phyloP scores from a whole-genome alignment of 2,113 vertebrate genomes.

The Callipepla squamata region DNA sequence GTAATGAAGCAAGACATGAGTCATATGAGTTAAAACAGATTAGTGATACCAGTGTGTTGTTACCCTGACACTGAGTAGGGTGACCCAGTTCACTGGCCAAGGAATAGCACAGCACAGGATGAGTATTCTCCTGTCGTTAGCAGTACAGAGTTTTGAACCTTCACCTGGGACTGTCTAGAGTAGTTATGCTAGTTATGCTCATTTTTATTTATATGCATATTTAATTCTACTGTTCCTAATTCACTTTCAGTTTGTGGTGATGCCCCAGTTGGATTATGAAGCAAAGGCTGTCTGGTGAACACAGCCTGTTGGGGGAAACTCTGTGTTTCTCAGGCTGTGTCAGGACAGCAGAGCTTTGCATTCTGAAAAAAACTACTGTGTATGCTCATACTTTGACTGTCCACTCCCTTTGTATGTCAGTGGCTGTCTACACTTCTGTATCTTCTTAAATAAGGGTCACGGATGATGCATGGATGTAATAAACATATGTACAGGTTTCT shows the following conservation, averaged over 20 bases:
- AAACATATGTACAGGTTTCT: background rate
- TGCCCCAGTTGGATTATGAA: background rate
- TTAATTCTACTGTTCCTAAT: background rate
- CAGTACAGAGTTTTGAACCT: background rate
- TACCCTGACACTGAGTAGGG: background rate
- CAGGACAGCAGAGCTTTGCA: background rate
- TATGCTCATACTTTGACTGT: background rate
- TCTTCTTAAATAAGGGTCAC: background rate
- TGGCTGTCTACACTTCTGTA: background rate
- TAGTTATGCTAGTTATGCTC: background rate
- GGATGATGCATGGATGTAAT: background rate
- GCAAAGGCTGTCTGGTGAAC: background rate
- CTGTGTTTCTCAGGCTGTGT: background rate
- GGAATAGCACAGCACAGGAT: background rate
- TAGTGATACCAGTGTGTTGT: background rate
- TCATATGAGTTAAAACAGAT: background rate
- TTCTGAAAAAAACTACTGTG: background rate
- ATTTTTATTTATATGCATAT: background rate
- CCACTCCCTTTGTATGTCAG: background rate
- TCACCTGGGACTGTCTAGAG: background rate
- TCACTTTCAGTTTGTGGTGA: rapidly evolving
- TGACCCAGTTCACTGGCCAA: background rate
- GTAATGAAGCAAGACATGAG: background rate
- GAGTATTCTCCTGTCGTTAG: background rate
- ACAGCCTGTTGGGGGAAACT: rapidly evolving